Evolutionary conservation across 2,888 invertebrate species (phyloP), one percentile per base, ranked within the genome.

Genomic region (Thecophora atra): DNA sequence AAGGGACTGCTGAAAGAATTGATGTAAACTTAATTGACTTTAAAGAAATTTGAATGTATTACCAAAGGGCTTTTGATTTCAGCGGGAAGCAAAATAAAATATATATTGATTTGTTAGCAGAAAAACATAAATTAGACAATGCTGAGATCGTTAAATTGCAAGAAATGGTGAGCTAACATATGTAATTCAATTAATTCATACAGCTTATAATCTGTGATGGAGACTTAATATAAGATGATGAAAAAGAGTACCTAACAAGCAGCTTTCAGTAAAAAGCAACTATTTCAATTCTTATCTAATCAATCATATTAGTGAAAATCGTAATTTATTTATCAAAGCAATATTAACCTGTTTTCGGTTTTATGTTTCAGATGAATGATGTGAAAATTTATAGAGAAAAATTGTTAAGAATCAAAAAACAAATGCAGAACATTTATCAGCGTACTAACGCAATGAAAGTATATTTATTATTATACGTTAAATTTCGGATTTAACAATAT

Each of bases 21-120:
- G 60, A 83, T 84, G 86, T 86, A 76, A 6, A 63, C 15, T 26
- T 21, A 44, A 15, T 47, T 11, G 44, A 11, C 13, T 47, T 47
- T 47, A 47, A 47, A 17, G 13, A 15, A 37, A 37, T 37, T 37
- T 37, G 47, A 47, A 15, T 47, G 5, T 5, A n/a, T 47, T 47
- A 17, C 15, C 47, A 11, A 8, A n/a, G 15, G 6, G 3, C 28
- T 42, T 21, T 37, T 54, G n/a, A 37, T 72, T 76, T 0, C 68
- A 86, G 86, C 66, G 81, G 81, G 3, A 85, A 84, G 44, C 86
- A 86, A 72, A 85, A 85, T 67, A 85, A 83, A 78, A 82, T 85
- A 58, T 85, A 84, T 74, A 82, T 85, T 70, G 85, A 86, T 74
- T 73, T 86, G 42, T 85, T 84, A 37, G 79, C 81, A 13, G 85